These are phyloP conservation scores for Rafetus swinhoei DNA, from an alignment of 2,113 vertebrate species.

Conservation along the genomic window DNA sequence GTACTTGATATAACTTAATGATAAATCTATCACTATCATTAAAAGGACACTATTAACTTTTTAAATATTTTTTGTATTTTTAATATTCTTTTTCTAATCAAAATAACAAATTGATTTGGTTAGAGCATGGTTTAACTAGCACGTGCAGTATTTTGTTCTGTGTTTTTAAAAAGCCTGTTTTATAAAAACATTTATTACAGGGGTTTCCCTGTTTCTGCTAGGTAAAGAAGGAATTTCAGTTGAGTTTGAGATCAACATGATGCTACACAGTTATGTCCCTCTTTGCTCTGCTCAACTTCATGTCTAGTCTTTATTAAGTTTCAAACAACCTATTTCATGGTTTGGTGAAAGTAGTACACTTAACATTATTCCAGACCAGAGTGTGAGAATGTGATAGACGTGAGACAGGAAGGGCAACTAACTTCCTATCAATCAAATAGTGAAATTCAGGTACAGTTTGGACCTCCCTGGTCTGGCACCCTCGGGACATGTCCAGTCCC, in stretches of 20 bases:
- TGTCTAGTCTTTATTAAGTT: rapidly evolving
- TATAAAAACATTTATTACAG: neutral
- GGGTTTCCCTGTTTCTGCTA: neutral
- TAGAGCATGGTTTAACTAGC: neutral
- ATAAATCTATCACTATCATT: neutral
- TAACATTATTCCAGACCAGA: neutral
- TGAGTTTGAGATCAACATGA: neutral
- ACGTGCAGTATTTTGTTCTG: neutral
- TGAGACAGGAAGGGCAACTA: neutral
- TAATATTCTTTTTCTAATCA: neutral
- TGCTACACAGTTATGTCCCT: neutral
- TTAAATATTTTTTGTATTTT: neutral
- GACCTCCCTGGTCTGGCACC: too few relatives aligned
- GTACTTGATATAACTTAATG: neutral
- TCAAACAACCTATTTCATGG: rapidly evolving
- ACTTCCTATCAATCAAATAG: neutral
- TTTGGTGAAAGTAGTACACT: neutral
- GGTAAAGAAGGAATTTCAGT: neutral
- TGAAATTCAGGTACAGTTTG: neutral
- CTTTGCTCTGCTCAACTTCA: rapidly evolving
- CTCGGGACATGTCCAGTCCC: too few relatives aligned
- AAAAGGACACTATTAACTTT: neutral
- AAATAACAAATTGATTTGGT: neutral
- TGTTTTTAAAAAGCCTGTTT: neutral
- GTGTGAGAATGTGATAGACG: neutral